Conservation (phyloP, 2,797 vertebrate genomes). For the Sarcoramphus papa region DNA sequence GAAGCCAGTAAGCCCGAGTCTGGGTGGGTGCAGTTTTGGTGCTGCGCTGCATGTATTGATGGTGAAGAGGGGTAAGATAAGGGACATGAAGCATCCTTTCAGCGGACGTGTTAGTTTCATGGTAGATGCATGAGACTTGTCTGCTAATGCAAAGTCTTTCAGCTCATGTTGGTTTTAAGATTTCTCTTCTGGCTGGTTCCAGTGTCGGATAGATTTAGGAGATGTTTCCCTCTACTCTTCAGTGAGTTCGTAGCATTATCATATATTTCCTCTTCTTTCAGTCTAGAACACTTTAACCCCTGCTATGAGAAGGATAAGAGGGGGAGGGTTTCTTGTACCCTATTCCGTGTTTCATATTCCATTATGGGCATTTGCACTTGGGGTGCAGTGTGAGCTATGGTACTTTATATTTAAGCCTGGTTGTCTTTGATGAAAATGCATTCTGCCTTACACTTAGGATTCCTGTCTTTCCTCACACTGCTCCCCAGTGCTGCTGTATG, state of each 20-base stretch:
- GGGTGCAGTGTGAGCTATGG: background rate
- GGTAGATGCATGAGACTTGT: background rate
- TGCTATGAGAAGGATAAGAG: background rate
- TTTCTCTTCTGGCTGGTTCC: background rate
- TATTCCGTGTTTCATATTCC: background rate
- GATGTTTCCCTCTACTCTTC: background rate
- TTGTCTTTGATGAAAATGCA: background rate
- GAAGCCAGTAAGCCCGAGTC: background rate
- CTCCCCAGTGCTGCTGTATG: background rate
- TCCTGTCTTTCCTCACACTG: background rate
- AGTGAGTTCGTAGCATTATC: background rate
- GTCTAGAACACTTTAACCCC: background rate
- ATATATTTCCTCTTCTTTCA: background rate
- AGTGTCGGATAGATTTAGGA: background rate
- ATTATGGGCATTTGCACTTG: background rate
- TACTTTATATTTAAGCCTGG: background rate
- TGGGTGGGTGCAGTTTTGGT: background rate
- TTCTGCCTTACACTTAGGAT: background rate
- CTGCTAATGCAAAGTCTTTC: background rate
- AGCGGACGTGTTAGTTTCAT: rapidly evolving
- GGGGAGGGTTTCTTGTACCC: rapidly evolving
- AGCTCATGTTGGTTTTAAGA: background rate
- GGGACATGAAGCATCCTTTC: background rate
- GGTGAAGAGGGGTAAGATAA: background rate
- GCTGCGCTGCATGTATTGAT: background rate